Base-by-base conservation (phyloP, 1,140 invertebrate genomes). In the Chrysoperla carnea region DNA sequence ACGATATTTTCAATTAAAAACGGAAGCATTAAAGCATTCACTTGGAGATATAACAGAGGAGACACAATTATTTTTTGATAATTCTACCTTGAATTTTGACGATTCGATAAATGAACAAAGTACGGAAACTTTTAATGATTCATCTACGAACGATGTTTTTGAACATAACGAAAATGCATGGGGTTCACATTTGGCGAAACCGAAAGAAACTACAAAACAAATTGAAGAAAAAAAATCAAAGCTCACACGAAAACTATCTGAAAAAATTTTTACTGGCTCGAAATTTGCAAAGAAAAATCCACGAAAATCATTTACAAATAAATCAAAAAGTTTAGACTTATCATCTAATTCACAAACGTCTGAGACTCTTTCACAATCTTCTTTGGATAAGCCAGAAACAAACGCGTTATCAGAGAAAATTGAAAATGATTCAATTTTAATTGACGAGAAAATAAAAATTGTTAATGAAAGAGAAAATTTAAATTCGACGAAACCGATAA, bases 1-100 rank as follows among this genome's bases (percentile, higher is more conserved):
- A 60, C 76, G 73, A 48, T 87, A 88, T 58, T 85, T 80, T 64
- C 70, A 78, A 49, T 53, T 85, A 1, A 87, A 86, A 66, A 81
- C 78, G 27, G 62, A 66, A 37, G 73, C 73, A 36, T 63, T 33
- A 58, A 58, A 36, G 54, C 52, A 28, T 60, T 57, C 42, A 45
- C 42, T 5, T 37, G 46, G 46, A 3, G 49, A 55, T 43, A 36
- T 45, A 8, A 39, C 52, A 6, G 17, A 23, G 17, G 17, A 23
- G 5, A 23, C 17, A 3, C 17, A 23, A 23, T 23, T 23, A 5
- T 23, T 23, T 23, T 23, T 23, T 23, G 17, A 23, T 23, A 42
- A 29, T 49, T 50, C 40, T 41, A 8, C 36, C 6, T 41, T 42
- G 37, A 39, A 37, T 40, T n/a, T 15, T 12, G 31, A 13, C 35